These are phyloP conservation scores for Hydrotaea diabolus DNA, from an alignment of 2,888 invertebrate genomes.

Conservation along the genomic window DNA sequence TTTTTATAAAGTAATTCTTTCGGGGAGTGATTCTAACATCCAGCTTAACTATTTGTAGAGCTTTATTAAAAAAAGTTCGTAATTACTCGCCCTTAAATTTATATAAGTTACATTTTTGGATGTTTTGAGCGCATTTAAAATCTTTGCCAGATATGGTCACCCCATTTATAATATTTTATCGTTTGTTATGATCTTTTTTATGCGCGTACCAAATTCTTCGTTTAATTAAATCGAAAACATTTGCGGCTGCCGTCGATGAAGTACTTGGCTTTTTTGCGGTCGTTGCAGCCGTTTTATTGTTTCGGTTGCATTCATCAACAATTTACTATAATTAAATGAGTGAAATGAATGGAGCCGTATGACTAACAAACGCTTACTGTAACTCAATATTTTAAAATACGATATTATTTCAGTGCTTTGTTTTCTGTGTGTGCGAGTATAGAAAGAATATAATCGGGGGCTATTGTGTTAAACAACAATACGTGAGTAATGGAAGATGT, in stretches of 20 bases:
- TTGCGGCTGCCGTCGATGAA: slow-evolving; percentile 1
- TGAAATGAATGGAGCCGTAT: neutral
- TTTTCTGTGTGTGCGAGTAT: neutral
- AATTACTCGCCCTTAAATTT: no score
- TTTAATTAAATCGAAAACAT: slow-evolving; percentile 21
- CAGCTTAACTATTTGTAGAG: no score
- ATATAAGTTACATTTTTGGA: no score
- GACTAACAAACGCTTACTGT: neutral
- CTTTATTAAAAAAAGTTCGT: no score
- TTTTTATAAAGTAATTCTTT: no score
- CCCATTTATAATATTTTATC: neutral
- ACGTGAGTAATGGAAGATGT: neutral
- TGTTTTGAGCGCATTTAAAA: no score
- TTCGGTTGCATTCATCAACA: neutral
- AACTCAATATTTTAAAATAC: neutral
- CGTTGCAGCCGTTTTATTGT: neutral
- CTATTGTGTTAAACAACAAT: no score
- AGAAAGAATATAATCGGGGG: neutral
- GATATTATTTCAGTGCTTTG: neutral
- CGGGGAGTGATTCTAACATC: no score
- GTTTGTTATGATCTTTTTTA: neutral
- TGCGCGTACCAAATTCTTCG: slow-evolving; percentile 17
- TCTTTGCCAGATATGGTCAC: neutral
- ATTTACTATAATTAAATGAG: neutral
- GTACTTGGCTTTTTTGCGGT: slow-evolving; percentile 5